phyloP scores from a whole-genome alignment of 1,140 invertebrate genomes.

The Arctopsyche grandis region DNA sequence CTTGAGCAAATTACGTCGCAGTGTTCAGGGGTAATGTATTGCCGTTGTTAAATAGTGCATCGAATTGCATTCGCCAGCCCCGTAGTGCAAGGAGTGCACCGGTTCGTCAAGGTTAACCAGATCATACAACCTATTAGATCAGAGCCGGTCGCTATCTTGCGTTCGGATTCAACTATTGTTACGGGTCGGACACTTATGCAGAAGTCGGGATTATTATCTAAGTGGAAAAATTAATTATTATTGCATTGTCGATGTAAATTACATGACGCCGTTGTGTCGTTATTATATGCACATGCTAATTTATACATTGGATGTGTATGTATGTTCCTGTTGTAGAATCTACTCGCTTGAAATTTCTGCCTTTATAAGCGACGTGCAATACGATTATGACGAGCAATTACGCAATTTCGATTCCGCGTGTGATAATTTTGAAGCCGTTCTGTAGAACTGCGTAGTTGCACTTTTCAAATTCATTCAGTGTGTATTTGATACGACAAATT shows the following conservation, averaged over 20 bases:
- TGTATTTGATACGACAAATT: background rate
- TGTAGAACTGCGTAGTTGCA: background rate
- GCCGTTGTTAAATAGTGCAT: conserved; percentile 38
- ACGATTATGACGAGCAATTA: background rate
- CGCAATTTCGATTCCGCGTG: background rate
- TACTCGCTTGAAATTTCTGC: too few species aligned
- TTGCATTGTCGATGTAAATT: background rate
- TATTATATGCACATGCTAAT: background rate
- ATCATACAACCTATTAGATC: conserved; percentile 13
- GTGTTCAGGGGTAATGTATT: background rate
- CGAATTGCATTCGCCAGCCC: conserved; percentile 20
- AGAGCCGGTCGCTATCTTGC: background rate
- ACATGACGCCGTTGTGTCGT: background rate
- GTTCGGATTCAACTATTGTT: background rate
- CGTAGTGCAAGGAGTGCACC: background rate
- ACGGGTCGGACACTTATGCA: background rate
- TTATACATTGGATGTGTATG: background rate
- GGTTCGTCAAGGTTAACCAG: conserved; percentile 21
- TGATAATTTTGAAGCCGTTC: background rate
- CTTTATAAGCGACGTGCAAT: too few species aligned
- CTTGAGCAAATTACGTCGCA: background rate
- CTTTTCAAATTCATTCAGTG: background rate
- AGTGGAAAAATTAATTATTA: too few species aligned
- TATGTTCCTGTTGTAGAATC: background rate
- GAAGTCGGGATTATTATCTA: too few species aligned